Evolutionary conservation across 2,113 vertebrate species (phyloP).

Genomic region (Cebus imitator): DNA sequence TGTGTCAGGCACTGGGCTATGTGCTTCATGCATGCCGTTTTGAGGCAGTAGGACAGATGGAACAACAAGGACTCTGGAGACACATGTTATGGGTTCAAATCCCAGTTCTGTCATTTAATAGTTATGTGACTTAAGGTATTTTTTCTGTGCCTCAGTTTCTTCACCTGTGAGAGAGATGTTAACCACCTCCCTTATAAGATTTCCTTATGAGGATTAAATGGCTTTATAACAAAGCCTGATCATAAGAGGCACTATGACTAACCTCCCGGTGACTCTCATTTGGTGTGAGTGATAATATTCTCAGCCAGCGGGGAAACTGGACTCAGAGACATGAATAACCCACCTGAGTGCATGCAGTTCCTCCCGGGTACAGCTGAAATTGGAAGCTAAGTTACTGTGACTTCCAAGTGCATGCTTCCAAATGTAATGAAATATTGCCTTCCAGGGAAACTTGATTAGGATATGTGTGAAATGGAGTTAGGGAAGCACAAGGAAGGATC

Average conservation of each 20-base stretch:
- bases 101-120: background rate
- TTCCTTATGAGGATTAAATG: background rate
- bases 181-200: background rate
- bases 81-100: background rate
- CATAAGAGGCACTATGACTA: background rate
- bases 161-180: background rate
- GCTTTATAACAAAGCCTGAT: background rate
- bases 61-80: background rate
- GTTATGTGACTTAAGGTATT: background rate
- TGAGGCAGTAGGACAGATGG: background rate
- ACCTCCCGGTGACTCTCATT: background rate
- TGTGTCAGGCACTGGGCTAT: background rate
- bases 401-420: background rate
- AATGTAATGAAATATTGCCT: background rate
- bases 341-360: background rate
- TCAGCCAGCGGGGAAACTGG: background rate
- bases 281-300: background rate
- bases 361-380: background rate
- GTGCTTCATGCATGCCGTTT: background rate
- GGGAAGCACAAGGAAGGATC: rapidly evolving
- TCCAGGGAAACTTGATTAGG: rapidly evolving
- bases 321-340: background rate
- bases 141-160: background rate
- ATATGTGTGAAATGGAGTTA: rapidly evolving
- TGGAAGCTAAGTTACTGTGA: no score